Conservation (phyloP, 2,797 vertebrate species). For the Yasuhikotakia modesta region DNA sequence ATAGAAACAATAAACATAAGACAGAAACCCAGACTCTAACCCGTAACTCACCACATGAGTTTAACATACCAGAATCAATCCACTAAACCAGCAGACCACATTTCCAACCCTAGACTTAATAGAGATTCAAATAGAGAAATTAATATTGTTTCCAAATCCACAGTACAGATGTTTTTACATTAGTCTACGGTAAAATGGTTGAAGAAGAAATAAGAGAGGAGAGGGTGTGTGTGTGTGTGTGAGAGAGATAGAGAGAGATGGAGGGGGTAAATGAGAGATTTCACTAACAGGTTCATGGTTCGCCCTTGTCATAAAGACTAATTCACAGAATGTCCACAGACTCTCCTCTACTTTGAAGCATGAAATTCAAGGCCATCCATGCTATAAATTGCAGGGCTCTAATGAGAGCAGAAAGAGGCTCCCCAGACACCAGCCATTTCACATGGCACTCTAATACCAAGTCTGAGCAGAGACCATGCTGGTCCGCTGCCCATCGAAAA, state of each 20-base stretch:
- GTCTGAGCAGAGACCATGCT: constrained; percentile 30
- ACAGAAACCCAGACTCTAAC: not conserved
- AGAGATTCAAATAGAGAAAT: not conserved
- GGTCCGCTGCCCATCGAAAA: constrained; percentile 10
- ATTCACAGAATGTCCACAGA: constrained; percentile 56
- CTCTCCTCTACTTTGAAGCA: constrained; percentile 58
- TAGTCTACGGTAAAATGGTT: not conserved
- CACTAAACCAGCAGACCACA: not conserved
- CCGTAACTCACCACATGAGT: not conserved
- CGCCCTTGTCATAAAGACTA: constrained; percentile 54
- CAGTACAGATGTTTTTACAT: not conserved
- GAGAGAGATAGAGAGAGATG: not conserved
- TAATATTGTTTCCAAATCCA: not conserved
- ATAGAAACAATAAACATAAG: too few relatives aligned
- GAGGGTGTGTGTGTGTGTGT: too few relatives aligned
- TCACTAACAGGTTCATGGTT: constrained; percentile 42
- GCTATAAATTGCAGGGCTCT: constrained; percentile 61
- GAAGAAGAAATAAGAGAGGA: not conserved
- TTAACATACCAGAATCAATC: not conserved
- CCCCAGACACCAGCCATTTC: constrained; percentile 59
- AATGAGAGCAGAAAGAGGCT: constrained; percentile 65
- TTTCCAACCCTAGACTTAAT: not conserved
- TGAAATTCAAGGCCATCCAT: constrained; percentile 48
- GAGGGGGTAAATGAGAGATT: constrained; percentile 27
- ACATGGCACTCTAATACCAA: constrained; percentile 43